Base-by-base conservation (phyloP, 37 sponge, comb jelly and placozoan species). In the Eunapius fragilis region DNA sequence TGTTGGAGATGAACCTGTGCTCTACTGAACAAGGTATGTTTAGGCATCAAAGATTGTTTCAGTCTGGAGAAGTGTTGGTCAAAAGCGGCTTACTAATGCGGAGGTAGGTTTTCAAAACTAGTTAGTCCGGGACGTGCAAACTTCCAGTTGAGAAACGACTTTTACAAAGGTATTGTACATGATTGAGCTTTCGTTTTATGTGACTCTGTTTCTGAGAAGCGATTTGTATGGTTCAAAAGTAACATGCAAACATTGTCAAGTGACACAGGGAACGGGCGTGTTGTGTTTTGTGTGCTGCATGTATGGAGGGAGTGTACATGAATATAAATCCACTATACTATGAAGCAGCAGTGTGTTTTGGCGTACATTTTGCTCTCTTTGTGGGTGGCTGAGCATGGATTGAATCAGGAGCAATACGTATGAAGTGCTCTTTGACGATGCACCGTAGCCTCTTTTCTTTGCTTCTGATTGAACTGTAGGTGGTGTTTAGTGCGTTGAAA, bases 81-180 rank as follows among this genome's bases (percentile, higher is more conserved):
- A 78, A 31, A 2, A 70, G 26, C 22, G 37, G 49, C 17, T 85
- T 88, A 28, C 38, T 85, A 11, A 92, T 82, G 12, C 72, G 47
- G 27, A 93, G 91, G 58, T 93, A 93, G 37, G 86, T 86, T 87
- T 79, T 82, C 80, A 93, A 58, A 58, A 58, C 58, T 58, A 58
- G 58, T 58, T 58, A 58, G 41, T 58, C 58, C 17, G 19, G 19
- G 22, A 58, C 58, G 58, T 58, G 58, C 17, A 19, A 58, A 41
- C 22, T 58, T 58, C 58, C 58, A 58, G 58, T 58, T 58, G 58
- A 58, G 58, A 58, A 58, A 58, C 58, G 58, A 58, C 58, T 10
- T 58, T 10, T 58, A 58, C 58, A 58, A 58, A 58, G 58, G 58
- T 58, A 58, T 58, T 58, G 58, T 58, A 58, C 58, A 58, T 58